These are phyloP conservation scores for Zaprionus gabonicus DNA, from an alignment of 1,140 invertebrate species.

Conservation along the genomic window DNA sequence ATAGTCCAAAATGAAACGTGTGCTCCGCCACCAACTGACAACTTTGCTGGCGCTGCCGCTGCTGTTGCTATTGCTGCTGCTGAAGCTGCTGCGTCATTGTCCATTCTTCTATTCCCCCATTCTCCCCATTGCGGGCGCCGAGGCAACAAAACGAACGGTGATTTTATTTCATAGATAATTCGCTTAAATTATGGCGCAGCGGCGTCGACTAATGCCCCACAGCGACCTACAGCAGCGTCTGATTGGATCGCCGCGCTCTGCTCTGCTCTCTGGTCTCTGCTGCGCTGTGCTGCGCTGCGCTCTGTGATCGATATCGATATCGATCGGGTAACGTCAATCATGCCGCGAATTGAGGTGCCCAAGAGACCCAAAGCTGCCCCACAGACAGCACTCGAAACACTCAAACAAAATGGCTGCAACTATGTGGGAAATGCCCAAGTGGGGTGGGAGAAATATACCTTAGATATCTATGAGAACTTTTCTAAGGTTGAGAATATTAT, in stretches of 20 bases:
- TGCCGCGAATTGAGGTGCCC: slow-evolving; percentile 38
- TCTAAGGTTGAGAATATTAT: background rate
- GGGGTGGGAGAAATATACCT: background rate
- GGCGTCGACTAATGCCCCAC: slow-evolving; percentile 66
- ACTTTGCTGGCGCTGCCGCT: slow-evolving; percentile 18
- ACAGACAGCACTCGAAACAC: background rate
- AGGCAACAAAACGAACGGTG: slow-evolving; percentile 62
- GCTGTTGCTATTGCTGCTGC: background rate
- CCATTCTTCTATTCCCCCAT: slow-evolving; percentile 15
- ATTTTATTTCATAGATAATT: slow-evolving; percentile 83
- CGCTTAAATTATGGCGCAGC: slow-evolving; percentile 83
- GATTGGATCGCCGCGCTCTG: slow-evolving; percentile 46
- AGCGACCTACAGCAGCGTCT: slow-evolving; percentile 79
- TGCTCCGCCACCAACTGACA: slow-evolving; percentile 17
- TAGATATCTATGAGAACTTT: background rate
- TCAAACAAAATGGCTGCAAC: slow-evolving; percentile 38
- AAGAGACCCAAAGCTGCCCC: slow-evolving; percentile 28
- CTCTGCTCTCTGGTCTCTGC: background rate
- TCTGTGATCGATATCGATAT: slow-evolving; percentile 60
- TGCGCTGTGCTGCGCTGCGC: background rate
- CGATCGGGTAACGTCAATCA: slow-evolving; percentile 65
- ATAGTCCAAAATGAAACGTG: slow-evolving; percentile 50
- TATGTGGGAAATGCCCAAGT: background rate
- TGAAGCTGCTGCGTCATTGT: slow-evolving; percentile 33
- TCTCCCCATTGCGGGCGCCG: slow-evolving; percentile 41